Conservation (phyloP, 1,140 invertebrate species). For the Meloidogyne hapla region DNA sequence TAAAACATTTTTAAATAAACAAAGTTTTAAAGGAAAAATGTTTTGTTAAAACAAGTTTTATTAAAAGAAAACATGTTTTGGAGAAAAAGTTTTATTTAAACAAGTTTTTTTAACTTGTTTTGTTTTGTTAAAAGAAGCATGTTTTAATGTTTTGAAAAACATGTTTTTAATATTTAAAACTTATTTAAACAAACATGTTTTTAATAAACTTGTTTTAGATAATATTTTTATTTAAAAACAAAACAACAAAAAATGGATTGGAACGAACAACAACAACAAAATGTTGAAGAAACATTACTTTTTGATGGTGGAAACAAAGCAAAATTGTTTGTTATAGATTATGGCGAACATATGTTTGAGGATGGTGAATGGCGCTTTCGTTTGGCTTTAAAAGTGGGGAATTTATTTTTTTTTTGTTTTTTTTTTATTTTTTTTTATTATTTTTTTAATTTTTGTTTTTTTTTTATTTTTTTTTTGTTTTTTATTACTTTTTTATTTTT, state of each 20-base stretch:
- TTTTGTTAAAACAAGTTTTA: no score
- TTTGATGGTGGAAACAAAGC: constrained; percentile 37
- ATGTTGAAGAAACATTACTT: constrained; percentile 13
- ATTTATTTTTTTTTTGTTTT: not conserved
- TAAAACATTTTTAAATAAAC: no score
- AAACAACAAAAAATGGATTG: not conserved
- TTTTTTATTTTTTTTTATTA: no score
- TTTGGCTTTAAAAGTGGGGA: constrained; percentile 18
- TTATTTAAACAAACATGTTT: no score
- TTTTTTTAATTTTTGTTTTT: not conserved
- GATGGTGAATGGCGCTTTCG: constrained; percentile 27
- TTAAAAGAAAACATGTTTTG: no score
- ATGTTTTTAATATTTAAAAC: not conserved
- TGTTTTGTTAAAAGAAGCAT: no score
- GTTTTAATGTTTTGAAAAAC: no score
- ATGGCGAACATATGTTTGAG: constrained; percentile 32
- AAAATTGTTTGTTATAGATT: constrained; percentile 34
- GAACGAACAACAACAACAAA: not conserved
- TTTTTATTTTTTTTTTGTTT: no score
- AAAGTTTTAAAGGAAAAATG: no score
- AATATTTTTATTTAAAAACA: not conserved
- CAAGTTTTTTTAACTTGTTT: no score
- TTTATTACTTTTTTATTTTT: constrained; percentile 1
- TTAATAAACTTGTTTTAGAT: not conserved
- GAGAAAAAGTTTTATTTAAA: no score